Conservation (phyloP, 2,113 vertebrate genomes). For the Cyanistes caeruleus region DNA sequence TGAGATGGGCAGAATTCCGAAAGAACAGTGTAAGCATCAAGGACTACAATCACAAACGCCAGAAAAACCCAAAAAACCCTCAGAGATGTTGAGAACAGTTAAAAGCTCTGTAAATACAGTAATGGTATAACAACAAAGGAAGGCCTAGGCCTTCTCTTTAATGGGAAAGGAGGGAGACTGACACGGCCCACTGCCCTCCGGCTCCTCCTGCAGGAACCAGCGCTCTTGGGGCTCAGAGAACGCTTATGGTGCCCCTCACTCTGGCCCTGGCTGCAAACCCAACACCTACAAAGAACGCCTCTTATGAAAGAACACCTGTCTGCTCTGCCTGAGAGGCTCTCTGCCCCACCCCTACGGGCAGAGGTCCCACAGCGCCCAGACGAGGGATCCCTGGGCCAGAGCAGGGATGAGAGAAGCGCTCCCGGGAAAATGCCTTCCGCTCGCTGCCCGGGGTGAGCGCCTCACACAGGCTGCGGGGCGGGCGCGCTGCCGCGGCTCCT, state of each 20-base stretch:
- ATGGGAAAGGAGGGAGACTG: background rate
- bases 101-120: background rate
- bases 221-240: accelerated
- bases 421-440: background rate
- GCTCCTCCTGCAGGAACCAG: too few species aligned
- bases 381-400: accelerated
- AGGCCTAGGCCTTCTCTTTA: background rate
- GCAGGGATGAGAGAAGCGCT: background rate
- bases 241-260: accelerated
- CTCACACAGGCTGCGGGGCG: accelerated
- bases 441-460: too few species aligned
- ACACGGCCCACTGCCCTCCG: accelerated
- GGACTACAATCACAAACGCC: background rate
- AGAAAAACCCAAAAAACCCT: accelerated
- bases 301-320: accelerated
- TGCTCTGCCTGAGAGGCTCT: too few species aligned
- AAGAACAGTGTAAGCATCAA: background rate
- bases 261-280: background rate
- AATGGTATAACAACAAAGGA: background rate
- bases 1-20: background rate
- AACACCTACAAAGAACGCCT: accelerated
- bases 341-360: accelerated
- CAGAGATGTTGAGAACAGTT: accelerated
- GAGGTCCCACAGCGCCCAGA: accelerated
- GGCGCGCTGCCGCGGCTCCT: too few species aligned